phyloP scores from a whole-genome alignment of 2,888 invertebrate genomes.

The Lasioglossum pauxillum region DNA sequence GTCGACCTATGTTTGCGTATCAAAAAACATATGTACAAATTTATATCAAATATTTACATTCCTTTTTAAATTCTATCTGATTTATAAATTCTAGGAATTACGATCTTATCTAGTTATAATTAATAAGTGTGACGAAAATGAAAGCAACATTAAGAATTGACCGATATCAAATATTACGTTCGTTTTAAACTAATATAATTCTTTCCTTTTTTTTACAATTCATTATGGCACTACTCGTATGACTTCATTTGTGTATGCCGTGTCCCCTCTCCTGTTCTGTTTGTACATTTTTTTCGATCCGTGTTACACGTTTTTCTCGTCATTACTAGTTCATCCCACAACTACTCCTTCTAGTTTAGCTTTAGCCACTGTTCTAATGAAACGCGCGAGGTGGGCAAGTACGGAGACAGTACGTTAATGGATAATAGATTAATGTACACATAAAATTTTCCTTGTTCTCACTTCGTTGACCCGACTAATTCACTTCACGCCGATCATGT shows the following conservation, averaged over 20 bases:
- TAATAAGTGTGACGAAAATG: conserved; percentile 64
- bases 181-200: conserved; percentile 48
- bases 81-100: conserved; percentile 67
- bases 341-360: conserved; percentile 38
- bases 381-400: conserved; percentile 50
- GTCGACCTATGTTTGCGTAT: conserved; percentile 66
- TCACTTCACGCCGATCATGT: conserved; percentile 36
- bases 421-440: conserved; percentile 54
- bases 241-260: conserved; percentile 62
- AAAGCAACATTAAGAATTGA: conserved; percentile 66
- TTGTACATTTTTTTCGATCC: conserved; percentile 59
- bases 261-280: conserved; percentile 39
- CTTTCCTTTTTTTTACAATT: conserved; percentile 55
- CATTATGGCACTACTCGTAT: conserved; percentile 71
- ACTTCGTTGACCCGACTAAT: conserved; percentile 58
- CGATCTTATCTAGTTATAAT: conserved; percentile 60
- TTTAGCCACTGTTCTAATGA: conserved; percentile 46
- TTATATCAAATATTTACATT: conserved; percentile 69
- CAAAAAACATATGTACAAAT: conserved; percentile 75
- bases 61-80: conserved; percentile 47
- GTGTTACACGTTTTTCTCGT: conserved; percentile 46
- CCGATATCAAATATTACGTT: conserved; percentile 63
- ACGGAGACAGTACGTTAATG: conserved; percentile 52
- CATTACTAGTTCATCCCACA: conserved; percentile 39
- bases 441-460: conserved; percentile 65